Percentiles rank a stretch among this genome's conserved stretches.
Evolutionary conservation across 2,888 invertebrate species (phyloP).

Genomic region (Rhingia rostrata): DNA sequence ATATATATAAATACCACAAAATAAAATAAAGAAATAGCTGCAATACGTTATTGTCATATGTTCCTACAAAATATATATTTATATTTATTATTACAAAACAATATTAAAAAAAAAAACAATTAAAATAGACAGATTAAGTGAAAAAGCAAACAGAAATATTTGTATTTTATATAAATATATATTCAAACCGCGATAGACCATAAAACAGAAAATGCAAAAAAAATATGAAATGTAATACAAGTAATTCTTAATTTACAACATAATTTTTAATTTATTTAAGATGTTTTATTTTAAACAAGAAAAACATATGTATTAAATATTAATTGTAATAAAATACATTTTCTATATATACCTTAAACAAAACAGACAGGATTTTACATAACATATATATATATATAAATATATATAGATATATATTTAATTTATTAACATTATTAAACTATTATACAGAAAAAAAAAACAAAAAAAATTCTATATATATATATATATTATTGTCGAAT

Average conservation of each 20-base stretch:
- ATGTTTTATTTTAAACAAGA: constrained; percentile 36
- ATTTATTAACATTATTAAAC: constrained; percentile 76
- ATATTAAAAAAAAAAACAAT: constrained; percentile 68
- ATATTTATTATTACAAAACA: constrained; percentile 76
- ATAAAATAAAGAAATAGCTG: constrained; percentile 81
- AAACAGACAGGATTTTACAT: constrained; percentile 66
- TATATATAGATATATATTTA: constrained; percentile 76
- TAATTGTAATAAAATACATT: constrained; percentile 62
- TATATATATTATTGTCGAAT: constrained; percentile 63
- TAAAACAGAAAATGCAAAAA: constrained; percentile 42
- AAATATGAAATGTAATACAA: constrained; percentile 38
- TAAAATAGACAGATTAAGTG: constrained; percentile 70
- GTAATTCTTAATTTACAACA: constrained; percentile 55
- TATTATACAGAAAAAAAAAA: constrained; percentile 64
- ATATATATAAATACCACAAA: constrained; percentile 69
- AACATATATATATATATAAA: constrained; percentile 74
- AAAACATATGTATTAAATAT: constrained; percentile 55
- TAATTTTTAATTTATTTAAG: constrained; percentile 62
- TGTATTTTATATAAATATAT: constrained; percentile 74
- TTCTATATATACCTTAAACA: constrained; percentile 55
- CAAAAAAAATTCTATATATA: constrained; percentile 40
- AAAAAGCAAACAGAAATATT: constrained; percentile 52
- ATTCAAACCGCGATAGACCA: constrained; percentile 66
- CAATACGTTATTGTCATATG: constrained; percentile 84
- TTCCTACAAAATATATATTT: constrained; percentile 82